phyloP scores from a whole-genome alignment of 2,888 invertebrate genomes.

The Cyaniris semiargus region DNA sequence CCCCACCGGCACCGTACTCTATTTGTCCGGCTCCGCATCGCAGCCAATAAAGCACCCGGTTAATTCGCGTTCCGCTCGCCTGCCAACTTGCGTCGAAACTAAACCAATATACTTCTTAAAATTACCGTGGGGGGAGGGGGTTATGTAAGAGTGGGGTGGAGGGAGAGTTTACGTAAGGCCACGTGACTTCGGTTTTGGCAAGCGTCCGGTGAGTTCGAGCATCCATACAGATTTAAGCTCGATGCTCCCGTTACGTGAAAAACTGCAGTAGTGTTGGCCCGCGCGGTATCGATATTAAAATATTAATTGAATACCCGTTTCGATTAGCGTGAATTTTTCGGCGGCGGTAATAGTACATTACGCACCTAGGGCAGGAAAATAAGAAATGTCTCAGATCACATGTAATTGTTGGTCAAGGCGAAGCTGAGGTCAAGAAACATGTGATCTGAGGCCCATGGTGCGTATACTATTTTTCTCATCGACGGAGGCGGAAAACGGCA shows the following conservation, averaged over 20 bases:
- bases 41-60: conserved; percentile 56
- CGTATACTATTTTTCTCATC: too few relatives aligned
- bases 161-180: conserved; percentile 59
- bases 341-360: too few relatives aligned
- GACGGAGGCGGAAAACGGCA: too few relatives aligned
- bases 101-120: conserved; percentile 74
- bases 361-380: too few relatives aligned
- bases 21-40: conserved; percentile 5
- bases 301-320: conserved; percentile 26
- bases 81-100: conserved; percentile 64
- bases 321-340: conserved; percentile 3
- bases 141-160: conserved; percentile 55
- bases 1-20: conserved; percentile 33
- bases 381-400: too few relatives aligned
- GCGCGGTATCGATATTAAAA: conserved; percentile 27
- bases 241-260: conserved; percentile 40
- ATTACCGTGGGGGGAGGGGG: conserved; percentile 54
- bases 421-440: too few relatives aligned
- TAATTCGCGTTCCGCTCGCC: conserved; percentile 60
- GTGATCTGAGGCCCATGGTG: too few relatives aligned
- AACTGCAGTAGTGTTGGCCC: conserved; percentile 17
- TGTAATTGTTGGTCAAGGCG: too few relatives aligned
- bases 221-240: conserved; percentile 38
- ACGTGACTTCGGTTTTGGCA: conserved; percentile 66
- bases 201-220: conserved; percentile 45